These are phyloP conservation scores for Otus scops DNA, from an alignment of 2,797 vertebrate species.

Conservation along the genomic window DNA sequence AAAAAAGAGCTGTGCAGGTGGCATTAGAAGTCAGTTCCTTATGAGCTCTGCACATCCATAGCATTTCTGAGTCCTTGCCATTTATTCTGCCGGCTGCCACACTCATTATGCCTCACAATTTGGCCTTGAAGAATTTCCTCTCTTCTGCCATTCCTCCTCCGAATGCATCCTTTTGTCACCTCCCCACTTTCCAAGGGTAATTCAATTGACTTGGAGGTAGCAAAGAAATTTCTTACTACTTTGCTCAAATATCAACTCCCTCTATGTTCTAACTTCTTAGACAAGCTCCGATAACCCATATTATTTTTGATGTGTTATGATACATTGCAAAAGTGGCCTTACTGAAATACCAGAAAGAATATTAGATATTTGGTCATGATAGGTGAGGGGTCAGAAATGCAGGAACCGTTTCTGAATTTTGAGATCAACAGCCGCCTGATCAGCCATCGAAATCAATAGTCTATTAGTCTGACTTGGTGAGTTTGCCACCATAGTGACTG, in stretches of 20 bases:
- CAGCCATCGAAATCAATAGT: background rate
- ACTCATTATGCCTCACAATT: background rate
- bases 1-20: background rate
- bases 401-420: background rate
- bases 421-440: background rate
- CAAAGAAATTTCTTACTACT: background rate
- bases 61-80: background rate
- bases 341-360: background rate
- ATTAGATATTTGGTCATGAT: background rate
- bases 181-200: background rate
- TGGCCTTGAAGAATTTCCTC: background rate
- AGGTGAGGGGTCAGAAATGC: background rate
- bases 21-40: background rate
- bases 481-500: background rate
- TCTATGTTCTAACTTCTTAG: background rate
- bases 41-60: background rate
- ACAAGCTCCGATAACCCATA: accelerated
- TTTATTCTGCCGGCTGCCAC: background rate
- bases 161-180: background rate
- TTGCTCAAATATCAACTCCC: background rate
- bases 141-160: background rate
- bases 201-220: background rate
- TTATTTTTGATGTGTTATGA: background rate
- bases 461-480: background rate
- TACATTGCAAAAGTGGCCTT: background rate